Evolutionary conservation across 2,888 invertebrate species (phyloP).

Genomic region (Desoria tigrina): DNA sequence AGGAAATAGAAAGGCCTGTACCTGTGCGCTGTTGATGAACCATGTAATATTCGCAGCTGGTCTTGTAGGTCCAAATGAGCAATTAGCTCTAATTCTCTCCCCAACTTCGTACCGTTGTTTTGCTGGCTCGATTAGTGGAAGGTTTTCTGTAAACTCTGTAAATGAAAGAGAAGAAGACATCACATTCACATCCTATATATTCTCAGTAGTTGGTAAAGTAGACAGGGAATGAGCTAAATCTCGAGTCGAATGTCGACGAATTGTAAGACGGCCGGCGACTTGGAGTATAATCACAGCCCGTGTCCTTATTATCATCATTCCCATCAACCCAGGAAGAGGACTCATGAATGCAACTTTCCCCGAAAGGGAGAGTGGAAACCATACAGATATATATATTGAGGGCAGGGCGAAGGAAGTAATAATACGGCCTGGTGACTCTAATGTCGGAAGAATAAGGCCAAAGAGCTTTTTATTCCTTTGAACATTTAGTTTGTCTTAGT

Average conservation of each 20-base stretch:
- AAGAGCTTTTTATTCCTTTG: neutral
- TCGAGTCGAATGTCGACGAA: too few species aligned
- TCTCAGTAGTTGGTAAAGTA: too few species aligned
- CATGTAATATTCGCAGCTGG: constrained; percentile 53
- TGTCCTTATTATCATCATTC: too few species aligned
- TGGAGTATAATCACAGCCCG: too few species aligned
- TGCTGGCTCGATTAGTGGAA: constrained; percentile 51
- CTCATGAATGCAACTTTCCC: too few species aligned
- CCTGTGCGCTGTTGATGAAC: constrained; percentile 52
- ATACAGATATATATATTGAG: too few species aligned
- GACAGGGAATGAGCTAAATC: too few species aligned
- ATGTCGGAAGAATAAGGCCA: neutral
- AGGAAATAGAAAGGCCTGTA: constrained; percentile 18
- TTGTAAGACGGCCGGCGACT: too few species aligned
- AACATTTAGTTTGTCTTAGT: neutral
- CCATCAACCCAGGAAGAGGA: too few species aligned
- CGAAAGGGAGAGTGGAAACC: too few species aligned
- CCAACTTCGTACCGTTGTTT: constrained; percentile 53
- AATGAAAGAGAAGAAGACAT: constrained; percentile 18
- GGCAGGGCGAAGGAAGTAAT: too few species aligned
- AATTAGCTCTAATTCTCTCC: constrained; percentile 54
- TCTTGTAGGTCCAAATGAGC: constrained; percentile 53
- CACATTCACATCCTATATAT: neutral
- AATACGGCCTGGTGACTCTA: too few species aligned
- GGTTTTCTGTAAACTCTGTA: constrained; percentile 52